Base-by-base conservation (phyloP, 2,113 vertebrate genomes). In the Apteryx mantelli region DNA sequence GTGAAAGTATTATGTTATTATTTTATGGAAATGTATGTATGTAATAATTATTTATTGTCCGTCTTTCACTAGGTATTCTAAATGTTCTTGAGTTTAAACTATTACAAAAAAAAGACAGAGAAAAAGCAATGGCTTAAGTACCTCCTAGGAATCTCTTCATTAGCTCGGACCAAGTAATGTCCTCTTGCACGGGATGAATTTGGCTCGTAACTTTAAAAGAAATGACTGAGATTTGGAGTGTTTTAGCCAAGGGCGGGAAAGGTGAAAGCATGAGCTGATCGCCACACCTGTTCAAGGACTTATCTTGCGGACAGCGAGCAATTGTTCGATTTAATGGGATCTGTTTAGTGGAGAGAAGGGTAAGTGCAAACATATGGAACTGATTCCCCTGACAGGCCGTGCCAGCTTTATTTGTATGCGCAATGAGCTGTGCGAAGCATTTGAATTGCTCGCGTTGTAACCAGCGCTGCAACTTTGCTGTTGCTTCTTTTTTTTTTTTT, bases 351-450 rank as follows among this genome's bases (percentile, higher is more conserved):
- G 52, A 30, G 81, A 46, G 78, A 76, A 25, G 52, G 36, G 34
- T 64, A 25, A 86, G 69, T 68, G 64, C 82, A 82, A 61, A 87
- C 91, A 88, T 74, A 24, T 80, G 94, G 93, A 91, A 77, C 38
- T 42, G 10, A 77, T 56, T 96, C 63, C 89, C 78, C 65, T 30
- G 66, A 4, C 55, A 18, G 91, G 48, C 86, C 7, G 0, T 75
- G 96, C 74, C 74, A 13, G 74, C 52, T 87, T 92, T 93, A 73
- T 92, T 95, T 94, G 87, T 73, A 26, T 77, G 5, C 48, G 2
- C 73, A 83, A 93, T 42, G 94, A 90, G 79, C 88, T 85, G 61
- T 11, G 70, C 2, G 0, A 9, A 20, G 75, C 56, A 5, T 85
- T 36, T 64, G 42, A 89, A 58, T 87, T 7, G 7, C 70, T 82